These are phyloP conservation scores for Drosophila algonquin DNA, from an alignment of 2,888 invertebrate species.

Conservation along the genomic window DNA sequence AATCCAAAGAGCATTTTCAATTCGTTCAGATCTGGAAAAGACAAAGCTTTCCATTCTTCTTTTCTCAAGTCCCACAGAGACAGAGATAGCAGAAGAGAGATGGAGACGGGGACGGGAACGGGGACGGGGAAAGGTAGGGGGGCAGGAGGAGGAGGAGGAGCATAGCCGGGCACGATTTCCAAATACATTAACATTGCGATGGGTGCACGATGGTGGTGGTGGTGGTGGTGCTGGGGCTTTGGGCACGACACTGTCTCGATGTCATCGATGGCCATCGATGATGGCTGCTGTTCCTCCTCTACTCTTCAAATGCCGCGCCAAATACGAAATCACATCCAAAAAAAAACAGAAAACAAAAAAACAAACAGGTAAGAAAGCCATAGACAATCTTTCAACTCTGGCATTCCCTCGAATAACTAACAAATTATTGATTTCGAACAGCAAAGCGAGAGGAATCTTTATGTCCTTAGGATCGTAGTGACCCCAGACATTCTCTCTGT, in stretches of 20 bases:
- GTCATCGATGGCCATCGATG: conserved; percentile 23
- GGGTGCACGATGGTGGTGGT: conserved; percentile 63
- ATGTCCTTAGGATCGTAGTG: too few species aligned
- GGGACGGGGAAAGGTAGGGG: background rate
- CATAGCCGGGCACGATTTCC: conserved; percentile 73
- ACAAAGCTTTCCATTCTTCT: conserved; percentile 59
- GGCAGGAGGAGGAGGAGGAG: conserved; percentile 6
- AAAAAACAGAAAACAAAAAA: conserved; percentile 27
- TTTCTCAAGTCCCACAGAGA: conserved; percentile 57
- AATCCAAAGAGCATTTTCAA: conserved; percentile 1
- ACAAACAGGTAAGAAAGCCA: conserved; percentile 4
- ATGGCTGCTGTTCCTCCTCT: conserved; percentile 50
- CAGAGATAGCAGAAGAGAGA: conserved; percentile 1
- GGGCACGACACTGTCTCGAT: conserved; percentile 33
- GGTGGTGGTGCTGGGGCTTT: conserved; percentile 15
- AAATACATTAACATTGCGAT: conserved; percentile 79
- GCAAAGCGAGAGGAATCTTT: too few species aligned
- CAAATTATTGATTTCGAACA: too few species aligned
- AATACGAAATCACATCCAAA: conserved; percentile 72
- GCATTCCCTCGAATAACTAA: background rate
- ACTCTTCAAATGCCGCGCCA: conserved; percentile 73
- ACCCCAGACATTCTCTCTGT: too few species aligned
- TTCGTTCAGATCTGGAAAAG: conserved; percentile 5
- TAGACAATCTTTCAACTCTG: background rate
- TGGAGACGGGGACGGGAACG: background rate